A percentile compares a stretch with the other conserved stretches of the same genome.
These are phyloP conservation scores for Vanacampus margaritifer DNA, from an alignment of 2,113 vertebrate species.

Conservation along the genomic window DNA sequence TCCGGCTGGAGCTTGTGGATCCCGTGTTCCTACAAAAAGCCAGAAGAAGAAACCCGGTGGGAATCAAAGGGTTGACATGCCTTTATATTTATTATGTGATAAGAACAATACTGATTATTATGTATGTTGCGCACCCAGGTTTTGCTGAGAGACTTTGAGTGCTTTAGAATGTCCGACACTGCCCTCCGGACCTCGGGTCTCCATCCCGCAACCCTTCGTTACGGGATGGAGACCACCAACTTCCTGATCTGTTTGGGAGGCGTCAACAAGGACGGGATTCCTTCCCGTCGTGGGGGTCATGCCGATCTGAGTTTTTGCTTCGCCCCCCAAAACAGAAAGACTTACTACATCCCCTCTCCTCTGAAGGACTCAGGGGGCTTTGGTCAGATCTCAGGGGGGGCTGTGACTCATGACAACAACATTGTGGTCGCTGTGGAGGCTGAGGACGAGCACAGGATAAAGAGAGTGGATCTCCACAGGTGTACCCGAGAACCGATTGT, in stretches of 20 bases:
- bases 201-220: conserved; percentile 77
- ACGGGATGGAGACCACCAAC: conserved; percentile 86
- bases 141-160: conserved; percentile 75
- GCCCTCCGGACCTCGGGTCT: conserved; percentile 70
- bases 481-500: conserved; percentile 35
- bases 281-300: conserved; percentile 73
- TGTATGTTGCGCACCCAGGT: conserved; percentile 34
- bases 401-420: conserved; percentile 79
- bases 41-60: conserved; percentile 79
- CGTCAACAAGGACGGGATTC: conserved; percentile 68
- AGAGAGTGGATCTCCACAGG: conserved; percentile 84
- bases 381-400: conserved; percentile 78
- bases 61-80: conserved; percentile 8
- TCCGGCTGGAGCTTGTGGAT: conserved; percentile 81
- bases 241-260: conserved; percentile 86
- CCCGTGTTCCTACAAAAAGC: conserved; percentile 83
- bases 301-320: conserved; percentile 87
- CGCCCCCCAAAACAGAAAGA: conserved; percentile 68
- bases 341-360: conserved; percentile 83
- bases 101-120: neutral
- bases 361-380: conserved; percentile 69
- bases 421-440: conserved; percentile 82
- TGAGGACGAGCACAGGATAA: conserved; percentile 77
- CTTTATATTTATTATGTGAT: neutral
- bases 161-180: conserved; percentile 63